Conservation (phyloP, 2,113 vertebrate genomes). For the Eulemur macaco region DNA sequence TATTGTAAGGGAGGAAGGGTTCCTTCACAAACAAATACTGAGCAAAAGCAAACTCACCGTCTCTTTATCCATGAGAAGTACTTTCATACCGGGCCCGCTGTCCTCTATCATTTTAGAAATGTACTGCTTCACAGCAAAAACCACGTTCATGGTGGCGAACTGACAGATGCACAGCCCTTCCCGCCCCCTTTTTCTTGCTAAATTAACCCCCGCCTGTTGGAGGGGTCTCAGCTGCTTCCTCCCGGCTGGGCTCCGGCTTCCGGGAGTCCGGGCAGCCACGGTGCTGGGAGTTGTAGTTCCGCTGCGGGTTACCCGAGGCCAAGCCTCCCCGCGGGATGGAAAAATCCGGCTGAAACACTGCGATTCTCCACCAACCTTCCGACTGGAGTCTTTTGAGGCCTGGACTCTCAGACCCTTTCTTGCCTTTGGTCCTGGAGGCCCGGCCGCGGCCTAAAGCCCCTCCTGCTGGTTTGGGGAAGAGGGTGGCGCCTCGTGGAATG, state of each 20-base stretch:
- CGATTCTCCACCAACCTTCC: fast-evolving
- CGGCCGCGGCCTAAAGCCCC: too few relatives aligned
- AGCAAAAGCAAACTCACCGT: conserved; percentile 87
- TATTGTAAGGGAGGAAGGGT: not conserved
- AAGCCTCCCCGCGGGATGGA: fast-evolving
- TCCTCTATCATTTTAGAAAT: conserved; percentile 97
- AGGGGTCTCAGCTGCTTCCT: conserved; percentile 55
- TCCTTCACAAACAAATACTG: not conserved
- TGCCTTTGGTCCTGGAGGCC: too few relatives aligned
- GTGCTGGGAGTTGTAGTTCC: conserved; percentile 77
- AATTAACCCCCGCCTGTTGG: not conserved
- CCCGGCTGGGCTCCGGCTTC: not conserved
- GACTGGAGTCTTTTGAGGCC: too few relatives aligned
- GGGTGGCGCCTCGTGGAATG: not conserved
- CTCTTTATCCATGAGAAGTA: conserved; percentile 96
- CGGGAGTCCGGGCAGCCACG: not conserved
- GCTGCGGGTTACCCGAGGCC: fast-evolving
- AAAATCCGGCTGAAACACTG: fast-evolving
- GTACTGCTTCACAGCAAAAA: conserved; percentile 96
- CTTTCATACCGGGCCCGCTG: conserved; percentile 97
- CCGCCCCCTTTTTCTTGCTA: not conserved
- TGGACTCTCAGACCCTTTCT: fast-evolving
- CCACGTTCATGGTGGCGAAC: conserved; percentile 91
- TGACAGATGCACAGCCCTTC: not conserved
- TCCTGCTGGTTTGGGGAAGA: not conserved